These are phyloP conservation scores for Drosophila novamexicana DNA, from an alignment of 1,140 invertebrate species.

Conservation along the genomic window DNA sequence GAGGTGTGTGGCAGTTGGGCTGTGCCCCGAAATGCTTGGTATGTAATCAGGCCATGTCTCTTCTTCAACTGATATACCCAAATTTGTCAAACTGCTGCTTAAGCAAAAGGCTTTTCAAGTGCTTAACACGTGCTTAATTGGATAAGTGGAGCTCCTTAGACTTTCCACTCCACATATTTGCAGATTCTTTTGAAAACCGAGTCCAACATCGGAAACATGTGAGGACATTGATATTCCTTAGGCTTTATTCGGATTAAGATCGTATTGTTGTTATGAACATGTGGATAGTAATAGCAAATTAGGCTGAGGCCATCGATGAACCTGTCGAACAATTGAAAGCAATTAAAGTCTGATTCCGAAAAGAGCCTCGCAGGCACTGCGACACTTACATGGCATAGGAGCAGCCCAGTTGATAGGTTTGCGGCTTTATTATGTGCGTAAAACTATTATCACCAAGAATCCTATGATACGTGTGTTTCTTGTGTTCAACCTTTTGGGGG, in stretches of 20 bases:
- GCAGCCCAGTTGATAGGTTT: conserved; percentile 20
- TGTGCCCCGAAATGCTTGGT: neutral
- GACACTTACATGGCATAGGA: conserved; percentile 34
- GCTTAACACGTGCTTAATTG: neutral
- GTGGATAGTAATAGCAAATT: conserved; percentile 39
- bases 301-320: conserved; percentile 12
- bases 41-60: conserved; percentile 24
- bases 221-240: conserved; percentile 28
- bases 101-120: neutral
- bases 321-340: neutral
- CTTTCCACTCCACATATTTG: conserved; percentile 8
- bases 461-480: neutral
- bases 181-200: conserved; percentile 17
- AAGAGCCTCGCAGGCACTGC: no score
- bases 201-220: conserved; percentile 23
- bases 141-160: neutral
- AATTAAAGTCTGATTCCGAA: neutral
- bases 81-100: conserved; percentile 20
- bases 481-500: neutral
- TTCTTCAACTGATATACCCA: conserved; percentile 1
- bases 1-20: conserved; percentile 18
- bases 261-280: rapidly evolving
- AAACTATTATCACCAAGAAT: conserved; percentile 16
- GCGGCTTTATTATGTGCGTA: conserved; percentile 17
- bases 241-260: neutral